Evolutionary conservation across 2,113 vertebrate species (phyloP), one percentile per base, ranked within the genome.

Genomic region (Gobiocypris rarus): DNA sequence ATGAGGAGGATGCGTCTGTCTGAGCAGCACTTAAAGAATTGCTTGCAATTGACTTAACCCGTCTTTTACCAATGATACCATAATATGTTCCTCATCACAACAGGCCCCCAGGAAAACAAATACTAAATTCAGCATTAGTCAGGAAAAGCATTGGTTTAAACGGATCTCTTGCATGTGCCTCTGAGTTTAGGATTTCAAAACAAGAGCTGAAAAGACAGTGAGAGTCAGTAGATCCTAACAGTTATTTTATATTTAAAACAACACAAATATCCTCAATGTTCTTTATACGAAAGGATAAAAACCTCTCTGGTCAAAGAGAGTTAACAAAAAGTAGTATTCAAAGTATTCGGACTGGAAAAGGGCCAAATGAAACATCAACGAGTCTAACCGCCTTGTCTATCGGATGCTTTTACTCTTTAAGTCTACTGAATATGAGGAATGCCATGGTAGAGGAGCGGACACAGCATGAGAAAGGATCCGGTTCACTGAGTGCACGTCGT

Each of bases 151-250:
- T 86, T 88, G 78, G 67, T 84, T 88, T 89, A 75, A 76, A 84
- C 82, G 71, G 86, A 83, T 84, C 58, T 84, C 65, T 87, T 79
- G 15, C 82, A 70, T 85, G 86, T 85, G 80, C 78, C 86, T 88
- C 81, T 85, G 83, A 81, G 80, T 79, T 31, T 75, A 54, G 77
- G 79, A 67, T 80, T 87, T 92, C 83, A 87, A 81, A 75, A 90
- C 84, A 87, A 43, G 83, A 91, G 87, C 84, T 74, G 87, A 89
- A 89, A 89, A 90, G 88, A 90, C 75, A 86, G 84, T 88, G 84
- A 89, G 86, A 82, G 89, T 92, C 92, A 94, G 92, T 90, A 92
- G 90, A 89, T 89, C 86, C 89, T 93, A 92, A 91, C 65, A 88
- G 84, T 86, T 90, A 92, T 86, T 90, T 87, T n/a, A 80, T 78